Conservation (phyloP, 2,113 vertebrate species). For the Neotoma lepida region DNA sequence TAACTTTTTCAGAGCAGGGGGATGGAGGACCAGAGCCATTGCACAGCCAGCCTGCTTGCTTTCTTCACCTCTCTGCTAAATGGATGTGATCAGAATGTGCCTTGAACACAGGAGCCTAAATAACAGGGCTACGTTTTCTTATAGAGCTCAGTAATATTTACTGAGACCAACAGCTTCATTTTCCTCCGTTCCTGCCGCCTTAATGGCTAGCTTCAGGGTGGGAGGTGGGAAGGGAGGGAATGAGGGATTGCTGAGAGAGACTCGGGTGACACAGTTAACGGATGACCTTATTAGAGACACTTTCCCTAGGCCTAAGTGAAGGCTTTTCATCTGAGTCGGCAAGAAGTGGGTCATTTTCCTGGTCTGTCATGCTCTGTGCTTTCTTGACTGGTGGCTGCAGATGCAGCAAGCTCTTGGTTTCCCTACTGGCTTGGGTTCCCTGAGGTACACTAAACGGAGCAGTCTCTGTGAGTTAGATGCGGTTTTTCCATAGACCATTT, state of each 20-base stretch:
- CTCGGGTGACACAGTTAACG: conserved; percentile 82
- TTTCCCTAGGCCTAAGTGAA: conserved; percentile 87
- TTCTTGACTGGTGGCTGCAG: conserved; percentile 73
- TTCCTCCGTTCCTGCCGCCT: conserved; percentile 83
- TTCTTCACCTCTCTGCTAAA: conserved; percentile 79
- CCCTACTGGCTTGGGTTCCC: conserved; percentile 19
- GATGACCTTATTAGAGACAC: conserved; percentile 89
- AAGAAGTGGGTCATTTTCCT: conserved; percentile 89
- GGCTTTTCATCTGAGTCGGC: conserved; percentile 87
- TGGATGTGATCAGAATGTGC: conserved; percentile 83
- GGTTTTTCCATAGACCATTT: neutral
- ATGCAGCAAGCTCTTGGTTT: conserved; percentile 74
- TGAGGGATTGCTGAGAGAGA: conserved; percentile 85
- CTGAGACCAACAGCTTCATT: conserved; percentile 86
- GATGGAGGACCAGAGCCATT: neutral
- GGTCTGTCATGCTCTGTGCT: conserved; percentile 82
- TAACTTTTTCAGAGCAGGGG: neutral
- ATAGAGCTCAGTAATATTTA: conserved; percentile 86
- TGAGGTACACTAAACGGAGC: neutral
- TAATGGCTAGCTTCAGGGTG: conserved; percentile 85
- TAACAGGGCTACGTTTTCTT: conserved; percentile 82
- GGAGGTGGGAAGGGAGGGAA: conserved; percentile 80
- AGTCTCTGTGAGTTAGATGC: neutral
- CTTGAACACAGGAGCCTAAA: conserved; percentile 82
- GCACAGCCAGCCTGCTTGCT: conserved; percentile 65